Evolutionary conservation across 2,888 invertebrate species (phyloP), one percentile per base, ranked within the genome.

Genomic region (Drosophila mettleri): DNA sequence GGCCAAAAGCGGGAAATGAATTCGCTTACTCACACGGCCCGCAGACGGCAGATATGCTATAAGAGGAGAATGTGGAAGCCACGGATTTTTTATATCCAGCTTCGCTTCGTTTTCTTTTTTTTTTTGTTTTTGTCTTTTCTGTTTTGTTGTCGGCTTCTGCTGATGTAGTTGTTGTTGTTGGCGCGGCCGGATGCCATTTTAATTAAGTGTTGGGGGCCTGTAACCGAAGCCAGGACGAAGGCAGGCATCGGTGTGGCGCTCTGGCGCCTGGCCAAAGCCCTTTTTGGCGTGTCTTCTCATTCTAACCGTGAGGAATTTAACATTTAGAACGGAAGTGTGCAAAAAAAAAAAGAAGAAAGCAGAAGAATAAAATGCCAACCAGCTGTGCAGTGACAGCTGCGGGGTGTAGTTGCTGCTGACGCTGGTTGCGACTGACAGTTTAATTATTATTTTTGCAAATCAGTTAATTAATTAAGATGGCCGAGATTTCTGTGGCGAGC

Each of bases 1-100:
- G 80, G 73, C 68, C 73, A 67, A 82, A 80, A 86, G 75, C 80
- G 78, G 86, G 80, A 86, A 82, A 83, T 86, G 83, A 86, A 83
- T 83, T 83, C 78, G 78, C 80, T 86, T 78, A 74, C 81, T 84
- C 85, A 84, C 85, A 84, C 85, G 69, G 49, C 39, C 41, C 46
- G 34, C 66, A 58, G 69, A 43, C 65, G 43, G 64, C 36, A 63
- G 22, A 34, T 22, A 49, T 34, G 18, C 18, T 18, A 20, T 9
- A 49, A 22, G 46, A 34, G 22, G 31, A 69, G 48, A 74, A 74
- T 54, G 69, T 59, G 70, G 61, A 62, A 72, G 65, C 64, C 64
- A 63, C 41, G 34, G 46, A 61, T 59, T 59, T 48, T 34, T 51
- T 20, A 52, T 52, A 18, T 52, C 27, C 39, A 38, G 33, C 49